phyloP scores from a whole-genome alignment of 2,797 vertebrate genomes.

The Phylloscopus collybita region DNA sequence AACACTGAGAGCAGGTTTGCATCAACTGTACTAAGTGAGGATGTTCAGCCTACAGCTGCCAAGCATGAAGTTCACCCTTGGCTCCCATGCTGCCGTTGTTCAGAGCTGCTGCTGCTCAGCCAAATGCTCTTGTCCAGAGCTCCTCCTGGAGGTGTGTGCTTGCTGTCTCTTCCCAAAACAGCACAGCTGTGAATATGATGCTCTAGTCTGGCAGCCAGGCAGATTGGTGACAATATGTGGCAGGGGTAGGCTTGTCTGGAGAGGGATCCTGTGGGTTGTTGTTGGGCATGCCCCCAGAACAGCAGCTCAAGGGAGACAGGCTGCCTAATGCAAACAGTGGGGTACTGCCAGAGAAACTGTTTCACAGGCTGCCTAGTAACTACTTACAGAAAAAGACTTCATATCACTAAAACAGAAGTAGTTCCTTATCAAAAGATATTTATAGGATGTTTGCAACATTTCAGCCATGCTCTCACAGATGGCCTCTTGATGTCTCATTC shows the following conservation, averaged over 20 bases:
- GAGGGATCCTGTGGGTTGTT: background rate
- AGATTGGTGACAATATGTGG: background rate
- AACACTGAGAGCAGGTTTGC: background rate
- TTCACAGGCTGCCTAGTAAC: constrained; percentile 35
- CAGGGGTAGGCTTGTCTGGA: background rate
- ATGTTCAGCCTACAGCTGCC: background rate
- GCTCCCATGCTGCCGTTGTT: accelerated
- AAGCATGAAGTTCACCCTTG: background rate
- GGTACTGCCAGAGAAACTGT: background rate
- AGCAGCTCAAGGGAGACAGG: background rate
- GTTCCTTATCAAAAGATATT: background rate
- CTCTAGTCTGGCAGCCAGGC: background rate
- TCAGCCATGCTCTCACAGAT: background rate
- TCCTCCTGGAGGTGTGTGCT: background rate
- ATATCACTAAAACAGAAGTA: background rate
- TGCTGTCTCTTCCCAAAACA: background rate
- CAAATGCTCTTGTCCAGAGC: background rate
- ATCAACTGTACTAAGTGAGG: background rate
- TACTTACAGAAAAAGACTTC: constrained; percentile 1
- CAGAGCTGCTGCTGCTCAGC: background rate
- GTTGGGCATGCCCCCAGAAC: background rate
- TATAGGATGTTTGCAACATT: constrained; percentile 2
- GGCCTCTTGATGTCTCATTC: background rate
- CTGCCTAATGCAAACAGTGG: background rate
- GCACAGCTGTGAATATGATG: background rate